Percentiles rank a stretch among this genome's conserved stretches.
Conservation (phyloP, 2,888 invertebrate species). For the Conus canariensis region DNA sequence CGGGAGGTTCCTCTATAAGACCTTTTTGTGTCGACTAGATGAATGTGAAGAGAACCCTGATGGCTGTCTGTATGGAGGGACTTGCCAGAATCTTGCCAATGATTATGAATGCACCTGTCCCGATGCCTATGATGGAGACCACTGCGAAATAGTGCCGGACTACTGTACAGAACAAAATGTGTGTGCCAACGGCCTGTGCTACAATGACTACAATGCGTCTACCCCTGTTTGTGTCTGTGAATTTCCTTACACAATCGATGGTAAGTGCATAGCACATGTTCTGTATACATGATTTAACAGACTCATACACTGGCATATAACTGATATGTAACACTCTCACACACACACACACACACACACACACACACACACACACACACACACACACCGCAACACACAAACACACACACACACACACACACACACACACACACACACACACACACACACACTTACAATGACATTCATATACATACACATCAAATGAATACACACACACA, state of each 20-base stretch:
- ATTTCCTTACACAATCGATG: slow-evolving; percentile 35
- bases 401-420: too few relatives aligned
- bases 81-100: slow-evolving; percentile 63
- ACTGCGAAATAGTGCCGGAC: slow-evolving; percentile 84
- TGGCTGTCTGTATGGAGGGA: slow-evolving; percentile 62
- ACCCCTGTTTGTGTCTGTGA: slow-evolving; percentile 46
- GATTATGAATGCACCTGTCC: slow-evolving; percentile 87
- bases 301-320: too few relatives aligned
- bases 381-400: too few relatives aligned
- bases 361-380: too few relatives aligned
- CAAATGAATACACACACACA: too few relatives aligned
- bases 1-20: too few relatives aligned
- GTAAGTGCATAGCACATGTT: slow-evolving; percentile 27
- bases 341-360: too few relatives aligned
- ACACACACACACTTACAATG: background rate
- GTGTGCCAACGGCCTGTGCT: slow-evolving; percentile 40
- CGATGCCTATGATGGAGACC: slow-evolving; percentile 88
- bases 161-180: slow-evolving; percentile 50
- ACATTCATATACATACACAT: background rate
- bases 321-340: too few relatives aligned
- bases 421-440: too few relatives aligned
- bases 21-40: slow-evolving; percentile 50
- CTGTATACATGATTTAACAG: too few relatives aligned
- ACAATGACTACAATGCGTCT: slow-evolving; percentile 41
- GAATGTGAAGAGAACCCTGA: slow-evolving; percentile 58